Conservation (phyloP, 2,113 vertebrate species). For the Bothrops jararaca region DNA sequence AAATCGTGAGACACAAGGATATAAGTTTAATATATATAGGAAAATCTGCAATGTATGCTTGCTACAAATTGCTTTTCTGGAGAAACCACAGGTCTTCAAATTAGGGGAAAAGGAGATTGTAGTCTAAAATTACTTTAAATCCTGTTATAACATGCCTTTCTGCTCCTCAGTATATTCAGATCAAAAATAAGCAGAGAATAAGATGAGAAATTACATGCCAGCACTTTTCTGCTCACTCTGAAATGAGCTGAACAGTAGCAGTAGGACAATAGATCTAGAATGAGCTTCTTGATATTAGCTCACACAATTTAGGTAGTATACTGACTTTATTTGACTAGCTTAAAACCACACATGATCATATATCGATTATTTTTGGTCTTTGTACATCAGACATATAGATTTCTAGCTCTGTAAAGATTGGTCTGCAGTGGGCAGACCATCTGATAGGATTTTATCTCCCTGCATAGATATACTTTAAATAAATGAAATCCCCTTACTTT, state of each 20-base stretch:
- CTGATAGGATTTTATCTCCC: not conserved
- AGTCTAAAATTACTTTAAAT: not conserved
- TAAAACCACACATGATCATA: not conserved
- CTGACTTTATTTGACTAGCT: not conserved
- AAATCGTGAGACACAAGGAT: not conserved
- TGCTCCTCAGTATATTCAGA: not conserved
- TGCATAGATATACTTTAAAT: not conserved
- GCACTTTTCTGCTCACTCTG: not conserved
- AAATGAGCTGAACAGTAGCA: not conserved
- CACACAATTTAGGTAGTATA: not conserved
- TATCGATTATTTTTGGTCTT: not conserved
- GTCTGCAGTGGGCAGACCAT: not conserved
- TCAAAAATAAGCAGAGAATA: not conserved
- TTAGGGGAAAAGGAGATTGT: not conserved
- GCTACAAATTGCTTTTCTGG: not conserved
- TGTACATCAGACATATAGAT: not conserved
- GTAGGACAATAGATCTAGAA: not conserved
- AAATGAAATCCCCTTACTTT: not conserved
- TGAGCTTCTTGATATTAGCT: not conserved
- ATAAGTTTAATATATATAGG: not conserved
- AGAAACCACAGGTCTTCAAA: not conserved
- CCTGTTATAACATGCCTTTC: not conserved
- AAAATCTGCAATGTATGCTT: not conserved
- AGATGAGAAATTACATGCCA: not conserved
- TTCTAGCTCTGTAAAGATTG: not conserved